These are phyloP conservation scores for Hylyphantes graminicola DNA, from an alignment of 1,140 invertebrate species.

Conservation along the genomic window DNA sequence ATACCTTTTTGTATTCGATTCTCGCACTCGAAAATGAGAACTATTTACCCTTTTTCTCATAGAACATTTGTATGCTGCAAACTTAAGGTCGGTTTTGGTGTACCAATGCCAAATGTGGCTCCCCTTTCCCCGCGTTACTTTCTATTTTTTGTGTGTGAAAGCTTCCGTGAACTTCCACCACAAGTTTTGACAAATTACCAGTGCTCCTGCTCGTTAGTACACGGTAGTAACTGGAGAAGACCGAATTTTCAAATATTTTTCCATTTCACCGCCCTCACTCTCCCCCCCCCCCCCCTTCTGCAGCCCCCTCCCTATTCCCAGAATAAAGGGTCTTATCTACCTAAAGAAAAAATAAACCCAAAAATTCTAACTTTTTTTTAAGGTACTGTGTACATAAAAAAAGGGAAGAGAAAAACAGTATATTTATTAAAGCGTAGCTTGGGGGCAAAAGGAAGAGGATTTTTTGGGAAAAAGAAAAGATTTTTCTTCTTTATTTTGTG, in stretches of 20 bases:
- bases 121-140: not conserved
- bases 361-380: not conserved
- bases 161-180: slow-evolving; percentile 26
- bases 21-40: too few species aligned
- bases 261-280: slow-evolving; percentile 20
- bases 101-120: slow-evolving; percentile 22
- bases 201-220: slow-evolving; percentile 50
- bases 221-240: slow-evolving; percentile 33
- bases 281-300: not conserved
- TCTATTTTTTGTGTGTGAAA: not conserved
- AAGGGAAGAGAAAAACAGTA: slow-evolving; percentile 1
- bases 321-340: slow-evolving; percentile 19
- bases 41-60: too few species aligned
- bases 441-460: slow-evolving; percentile 33
- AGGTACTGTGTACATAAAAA: slow-evolving; percentile 23
- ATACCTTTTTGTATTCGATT: too few species aligned
- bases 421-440: slow-evolving; percentile 56
- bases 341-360: not conserved
- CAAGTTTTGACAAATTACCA: slow-evolving; percentile 55
- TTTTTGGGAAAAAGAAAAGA: slow-evolving; percentile 46
- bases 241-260: slow-evolving; percentile 58
- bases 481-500: slow-evolving; percentile 40
- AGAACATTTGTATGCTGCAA: too few species aligned
- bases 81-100: not conserved
- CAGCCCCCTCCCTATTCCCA: not conserved